Evolutionary conservation across 1,140 invertebrate species (phyloP).

Genomic region (Camponotus floridanus): DNA sequence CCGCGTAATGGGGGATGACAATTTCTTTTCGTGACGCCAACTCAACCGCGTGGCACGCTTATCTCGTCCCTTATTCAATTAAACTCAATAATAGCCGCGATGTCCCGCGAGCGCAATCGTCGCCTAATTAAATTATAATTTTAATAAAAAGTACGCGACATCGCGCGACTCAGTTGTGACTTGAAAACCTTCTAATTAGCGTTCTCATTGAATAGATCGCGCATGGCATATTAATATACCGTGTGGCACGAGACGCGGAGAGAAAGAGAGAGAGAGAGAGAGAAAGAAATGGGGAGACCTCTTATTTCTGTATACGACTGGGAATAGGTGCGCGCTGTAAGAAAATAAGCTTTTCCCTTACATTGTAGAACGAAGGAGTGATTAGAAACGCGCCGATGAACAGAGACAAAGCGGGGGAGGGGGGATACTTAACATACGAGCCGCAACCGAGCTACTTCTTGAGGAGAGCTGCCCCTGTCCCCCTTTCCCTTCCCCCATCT

Average conservation of each 20-base stretch:
- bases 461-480: background rate
- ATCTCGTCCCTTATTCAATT: background rate
- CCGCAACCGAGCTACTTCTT: slow-evolving; percentile 27
- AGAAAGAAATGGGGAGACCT: background rate
- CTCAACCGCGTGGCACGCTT: background rate
- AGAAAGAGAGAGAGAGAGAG: background rate
- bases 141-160: background rate
- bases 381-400: slow-evolving; percentile 61
- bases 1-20: background rate
- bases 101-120: background rate
- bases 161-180: slow-evolving; percentile 9
- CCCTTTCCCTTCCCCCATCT: no score
- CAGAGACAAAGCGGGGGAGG: slow-evolving; percentile 55
- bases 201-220: slow-evolving; percentile 14
- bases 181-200: slow-evolving; percentile 30
- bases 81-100: background rate
- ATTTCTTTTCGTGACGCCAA: background rate
- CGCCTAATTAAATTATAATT: slow-evolving; percentile 1
- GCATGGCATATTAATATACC: background rate
- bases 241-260: background rate
- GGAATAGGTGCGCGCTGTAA: slow-evolving; percentile 11
- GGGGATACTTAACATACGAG: slow-evolving; percentile 34
- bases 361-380: slow-evolving; percentile 49
- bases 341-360: slow-evolving; percentile 53
- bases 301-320: background rate